phyloP scores from a whole-genome alignment of 2,888 invertebrate species.

The Carterocephalus palaemon region DNA sequence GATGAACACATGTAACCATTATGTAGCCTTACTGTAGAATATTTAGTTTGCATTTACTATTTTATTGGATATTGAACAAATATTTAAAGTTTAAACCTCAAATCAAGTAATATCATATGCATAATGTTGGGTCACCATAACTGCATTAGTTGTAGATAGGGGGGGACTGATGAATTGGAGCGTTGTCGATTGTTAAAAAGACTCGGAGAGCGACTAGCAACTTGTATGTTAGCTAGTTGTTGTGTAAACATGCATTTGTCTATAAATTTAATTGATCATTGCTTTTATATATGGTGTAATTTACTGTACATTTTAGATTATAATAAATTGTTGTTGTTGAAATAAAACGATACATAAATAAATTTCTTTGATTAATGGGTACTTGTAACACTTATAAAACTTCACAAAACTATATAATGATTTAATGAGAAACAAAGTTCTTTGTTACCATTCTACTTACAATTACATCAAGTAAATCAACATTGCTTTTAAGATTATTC shows the following conservation, averaged over 20 bases:
- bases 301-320: slow-evolving; percentile 73
- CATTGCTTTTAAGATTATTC: slow-evolving; percentile 62
- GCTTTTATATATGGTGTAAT: slow-evolving; percentile 69
- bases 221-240: slow-evolving; percentile 8
- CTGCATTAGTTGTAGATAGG: slow-evolving; percentile 8
- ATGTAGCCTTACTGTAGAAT: slow-evolving; percentile 11
- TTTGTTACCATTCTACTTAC: slow-evolving; percentile 84
- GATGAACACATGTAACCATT: slow-evolving; percentile 4
- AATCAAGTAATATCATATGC: slow-evolving; percentile 33
- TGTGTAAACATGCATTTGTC: slow-evolving; percentile 45
- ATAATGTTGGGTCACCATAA: slow-evolving; percentile 43
- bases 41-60: slow-evolving; percentile 4
- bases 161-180: slow-evolving; percentile 16
- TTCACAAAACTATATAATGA: not conserved
- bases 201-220: slow-evolving; percentile 28
- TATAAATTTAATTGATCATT: slow-evolving; percentile 49
- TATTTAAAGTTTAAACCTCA: slow-evolving; percentile 26
- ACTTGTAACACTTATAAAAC: slow-evolving; percentile 17
- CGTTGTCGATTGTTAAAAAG: slow-evolving; percentile 34
- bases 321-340: slow-evolving; percentile 72
- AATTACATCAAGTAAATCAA: slow-evolving; percentile 76
- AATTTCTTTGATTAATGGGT: slow-evolving; percentile 13
- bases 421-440: slow-evolving; percentile 70
- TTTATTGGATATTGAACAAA: slow-evolving; percentile 28
- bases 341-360: slow-evolving; percentile 58